Percentiles rank a stretch among this genome's conserved stretches.
Evolutionary conservation across 2,797 vertebrate species (phyloP).

Genomic region (Phrynocephalus vlangalii): DNA sequence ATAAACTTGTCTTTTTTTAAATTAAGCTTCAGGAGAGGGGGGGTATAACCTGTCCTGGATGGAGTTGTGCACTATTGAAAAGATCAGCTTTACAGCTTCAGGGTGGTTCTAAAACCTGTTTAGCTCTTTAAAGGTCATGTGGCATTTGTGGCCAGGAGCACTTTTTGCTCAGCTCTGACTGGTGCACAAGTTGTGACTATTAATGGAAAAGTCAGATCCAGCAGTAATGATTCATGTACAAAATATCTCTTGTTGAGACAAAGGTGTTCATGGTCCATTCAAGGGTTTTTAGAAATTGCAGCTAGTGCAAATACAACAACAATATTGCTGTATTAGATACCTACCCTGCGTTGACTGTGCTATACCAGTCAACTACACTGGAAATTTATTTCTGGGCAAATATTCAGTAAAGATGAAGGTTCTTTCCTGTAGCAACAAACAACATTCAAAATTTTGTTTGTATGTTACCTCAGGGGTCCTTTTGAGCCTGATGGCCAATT

Average conservation of each 20-base stretch:
- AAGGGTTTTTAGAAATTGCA: background rate
- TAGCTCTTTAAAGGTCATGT: background rate
- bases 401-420: background rate
- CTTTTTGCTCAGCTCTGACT: background rate
- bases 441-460: background rate
- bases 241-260: background rate
- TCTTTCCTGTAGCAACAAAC: no score
- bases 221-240: background rate
- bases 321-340: background rate
- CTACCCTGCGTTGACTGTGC: background rate
- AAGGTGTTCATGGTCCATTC: background rate
- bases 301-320: background rate
- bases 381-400: background rate
- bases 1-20: background rate
- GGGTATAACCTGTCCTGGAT: background rate
- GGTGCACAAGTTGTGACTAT: background rate
- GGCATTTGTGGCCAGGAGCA: background rate
- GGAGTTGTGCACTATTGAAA: background rate
- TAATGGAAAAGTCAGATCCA: background rate
- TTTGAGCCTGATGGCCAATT: background rate
- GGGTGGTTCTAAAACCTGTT: background rate
- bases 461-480: background rate
- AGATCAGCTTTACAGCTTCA: background rate
- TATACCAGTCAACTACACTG: background rate
- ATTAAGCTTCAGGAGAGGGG: background rate